These are phyloP conservation scores for Propithecus perrieri DNA, from an alignment of 2,797 vertebrate species.

Conservation along the genomic window DNA sequence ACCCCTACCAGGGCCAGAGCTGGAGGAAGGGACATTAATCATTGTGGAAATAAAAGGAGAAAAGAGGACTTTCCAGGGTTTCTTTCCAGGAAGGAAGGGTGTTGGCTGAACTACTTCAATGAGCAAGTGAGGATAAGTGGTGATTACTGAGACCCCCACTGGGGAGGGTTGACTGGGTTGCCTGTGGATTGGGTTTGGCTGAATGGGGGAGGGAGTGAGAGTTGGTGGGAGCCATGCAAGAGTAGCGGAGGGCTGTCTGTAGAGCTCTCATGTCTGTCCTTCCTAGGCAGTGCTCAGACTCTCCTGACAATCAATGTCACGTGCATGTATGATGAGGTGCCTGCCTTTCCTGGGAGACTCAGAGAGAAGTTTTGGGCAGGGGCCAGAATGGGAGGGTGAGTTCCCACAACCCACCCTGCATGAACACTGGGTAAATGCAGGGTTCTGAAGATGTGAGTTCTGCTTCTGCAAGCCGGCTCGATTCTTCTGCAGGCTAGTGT, in stretches of 20 bases:
- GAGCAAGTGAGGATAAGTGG: background rate
- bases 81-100: background rate
- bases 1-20: background rate
- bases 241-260: background rate
- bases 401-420: background rate
- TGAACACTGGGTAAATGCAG: background rate
- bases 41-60: background rate
- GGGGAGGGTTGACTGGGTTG: no score
- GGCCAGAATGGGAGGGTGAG: background rate
- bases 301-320: background rate
- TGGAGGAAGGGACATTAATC: background rate
- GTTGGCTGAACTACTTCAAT: no score
- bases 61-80: background rate
- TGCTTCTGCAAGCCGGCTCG: background rate
- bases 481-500: background rate
- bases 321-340: background rate
- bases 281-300: background rate
- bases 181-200: background rate
- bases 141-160: background rate
- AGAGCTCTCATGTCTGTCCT: background rate
- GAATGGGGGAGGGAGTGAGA: fast-evolving
- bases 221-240: background rate
- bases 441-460: background rate
- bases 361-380: background rate
- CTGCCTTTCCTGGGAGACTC: background rate